Evolutionary conservation across 2,113 vertebrate genomes (phyloP).

Genomic region (Sceloporus undulatus): DNA sequence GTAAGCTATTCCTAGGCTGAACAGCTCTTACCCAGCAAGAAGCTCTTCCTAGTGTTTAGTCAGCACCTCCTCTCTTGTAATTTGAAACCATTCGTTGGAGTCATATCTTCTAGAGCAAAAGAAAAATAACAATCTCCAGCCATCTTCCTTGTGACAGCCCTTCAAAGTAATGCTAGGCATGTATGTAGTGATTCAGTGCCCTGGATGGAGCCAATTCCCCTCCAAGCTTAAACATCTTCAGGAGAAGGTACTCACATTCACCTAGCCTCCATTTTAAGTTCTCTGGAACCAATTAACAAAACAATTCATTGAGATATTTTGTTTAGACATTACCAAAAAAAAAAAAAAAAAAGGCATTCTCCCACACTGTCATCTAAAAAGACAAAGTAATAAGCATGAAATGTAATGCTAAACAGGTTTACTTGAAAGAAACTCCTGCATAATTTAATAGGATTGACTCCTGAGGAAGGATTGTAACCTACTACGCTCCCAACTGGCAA

Average conservation of each 20-base stretch:
- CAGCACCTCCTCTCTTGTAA: too few species aligned
- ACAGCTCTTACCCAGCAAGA: too few species aligned
- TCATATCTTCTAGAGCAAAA: too few species aligned
- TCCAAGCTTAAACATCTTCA: neutral
- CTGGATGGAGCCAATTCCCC: too few species aligned
- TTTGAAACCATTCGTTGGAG: too few species aligned
- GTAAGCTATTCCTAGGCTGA: too few species aligned
- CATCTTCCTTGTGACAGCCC: too few species aligned
- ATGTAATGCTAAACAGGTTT: neutral
- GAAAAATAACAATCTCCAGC: too few species aligned
- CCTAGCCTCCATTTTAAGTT: neutral
- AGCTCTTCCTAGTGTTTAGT: too few species aligned
- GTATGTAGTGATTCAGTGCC: too few species aligned
- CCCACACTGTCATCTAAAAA: neutral
- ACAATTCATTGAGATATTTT: neutral
- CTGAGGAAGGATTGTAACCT: neutral
- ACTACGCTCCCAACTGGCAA: slow-evolving; percentile 51
- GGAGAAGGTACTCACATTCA: neutral
- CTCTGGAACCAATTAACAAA: neutral
- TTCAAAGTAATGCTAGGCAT: too few species aligned
- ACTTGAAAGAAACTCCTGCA: neutral
- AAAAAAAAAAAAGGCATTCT: neutral
- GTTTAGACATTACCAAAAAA: neutral
- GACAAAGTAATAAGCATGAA: neutral
- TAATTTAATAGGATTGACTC: neutral